Evolutionary conservation across 2,797 vertebrate genomes (phyloP).

Genomic region (Pseudomugil tenellus): DNA sequence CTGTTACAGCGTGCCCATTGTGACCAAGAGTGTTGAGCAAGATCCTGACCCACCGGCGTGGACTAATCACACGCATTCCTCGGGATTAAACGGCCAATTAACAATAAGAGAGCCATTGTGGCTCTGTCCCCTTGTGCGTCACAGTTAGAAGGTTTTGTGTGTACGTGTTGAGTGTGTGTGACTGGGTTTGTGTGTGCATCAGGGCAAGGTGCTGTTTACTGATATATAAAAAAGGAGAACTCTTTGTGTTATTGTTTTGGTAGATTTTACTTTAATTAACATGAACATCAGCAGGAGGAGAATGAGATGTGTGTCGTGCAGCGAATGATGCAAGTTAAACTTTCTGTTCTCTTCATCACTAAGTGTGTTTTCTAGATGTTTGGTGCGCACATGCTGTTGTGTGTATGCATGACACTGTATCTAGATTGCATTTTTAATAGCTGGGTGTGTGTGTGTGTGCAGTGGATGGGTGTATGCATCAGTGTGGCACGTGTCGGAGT

Average conservation of each 20-base stretch:
- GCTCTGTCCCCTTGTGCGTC: conserved; percentile 76
- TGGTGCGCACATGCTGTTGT: not conserved
- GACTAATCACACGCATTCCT: conserved; percentile 85
- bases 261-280: conserved; percentile 9
- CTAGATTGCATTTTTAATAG: conserved; percentile 9
- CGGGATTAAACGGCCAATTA: conserved; percentile 86
- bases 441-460: conserved; percentile 30
- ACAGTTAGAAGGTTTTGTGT: conserved; percentile 72
- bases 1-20: conserved; percentile 77
- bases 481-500: conserved; percentile 82
- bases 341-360: not conserved
- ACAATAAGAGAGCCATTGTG: conserved; percentile 85
- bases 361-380: not conserved
- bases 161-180: conserved; percentile 29
- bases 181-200: conserved; percentile 30
- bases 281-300: not conserved
- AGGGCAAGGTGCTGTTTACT: conserved; percentile 32
- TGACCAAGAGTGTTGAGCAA: conserved; percentile 80
- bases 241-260: conserved; percentile 17
- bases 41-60: conserved; percentile 71
- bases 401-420: not conserved
- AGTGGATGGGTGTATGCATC: conserved; percentile 61
- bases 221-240: conserved; percentile 16
- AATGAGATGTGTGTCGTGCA: not conserved
- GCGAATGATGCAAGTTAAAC: conserved; percentile 28